phyloP scores from a whole-genome alignment of 1,140 invertebrate genomes.

The Epicauta chinensis region DNA sequence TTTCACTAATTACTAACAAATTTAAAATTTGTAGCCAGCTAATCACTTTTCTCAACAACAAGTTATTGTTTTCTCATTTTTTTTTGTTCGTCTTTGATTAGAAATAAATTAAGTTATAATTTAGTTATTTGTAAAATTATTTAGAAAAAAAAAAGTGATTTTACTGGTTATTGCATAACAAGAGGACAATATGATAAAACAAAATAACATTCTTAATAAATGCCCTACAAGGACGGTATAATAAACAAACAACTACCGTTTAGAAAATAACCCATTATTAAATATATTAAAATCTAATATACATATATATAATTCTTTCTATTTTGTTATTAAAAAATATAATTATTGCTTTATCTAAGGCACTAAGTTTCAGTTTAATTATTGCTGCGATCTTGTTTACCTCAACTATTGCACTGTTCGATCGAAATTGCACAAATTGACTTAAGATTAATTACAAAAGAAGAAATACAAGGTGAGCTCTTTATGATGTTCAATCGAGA shows the following conservation, averaged over 20 bases:
- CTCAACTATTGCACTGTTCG: too few relatives aligned
- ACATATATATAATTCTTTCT: too few relatives aligned
- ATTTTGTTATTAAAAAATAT: slow-evolving; percentile 18
- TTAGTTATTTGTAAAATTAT: slow-evolving; percentile 3
- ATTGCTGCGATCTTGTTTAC: slow-evolving; percentile 7
- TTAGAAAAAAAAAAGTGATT: slow-evolving; percentile 7
- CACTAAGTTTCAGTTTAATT: slow-evolving; percentile 4
- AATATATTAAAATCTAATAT: slow-evolving; percentile 12
- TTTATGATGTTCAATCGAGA: too few relatives aligned
- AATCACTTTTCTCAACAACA: too few relatives aligned
- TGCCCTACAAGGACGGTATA: slow-evolving; percentile 16
- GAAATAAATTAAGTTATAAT: not conserved
- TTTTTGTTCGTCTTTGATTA: too few relatives aligned
- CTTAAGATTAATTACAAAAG: too few relatives aligned
- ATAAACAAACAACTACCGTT: slow-evolving; percentile 17
- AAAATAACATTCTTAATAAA: slow-evolving; percentile 11
- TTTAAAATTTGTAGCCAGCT: too few relatives aligned
- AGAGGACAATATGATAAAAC: slow-evolving; percentile 10
- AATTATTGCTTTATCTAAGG: slow-evolving; percentile 17
- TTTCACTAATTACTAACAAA: too few relatives aligned
- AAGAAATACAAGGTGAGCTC: too few relatives aligned
- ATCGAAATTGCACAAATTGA: too few relatives aligned
- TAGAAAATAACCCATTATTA: slow-evolving; percentile 14
- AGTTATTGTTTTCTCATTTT: too few relatives aligned
- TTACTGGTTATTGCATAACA: slow-evolving; percentile 9